Percentiles rank a stretch among this genome's conserved stretches.
Evolutionary conservation across 2,113 vertebrate genomes (phyloP).

Genomic region (Camarhynchus parvulus): DNA sequence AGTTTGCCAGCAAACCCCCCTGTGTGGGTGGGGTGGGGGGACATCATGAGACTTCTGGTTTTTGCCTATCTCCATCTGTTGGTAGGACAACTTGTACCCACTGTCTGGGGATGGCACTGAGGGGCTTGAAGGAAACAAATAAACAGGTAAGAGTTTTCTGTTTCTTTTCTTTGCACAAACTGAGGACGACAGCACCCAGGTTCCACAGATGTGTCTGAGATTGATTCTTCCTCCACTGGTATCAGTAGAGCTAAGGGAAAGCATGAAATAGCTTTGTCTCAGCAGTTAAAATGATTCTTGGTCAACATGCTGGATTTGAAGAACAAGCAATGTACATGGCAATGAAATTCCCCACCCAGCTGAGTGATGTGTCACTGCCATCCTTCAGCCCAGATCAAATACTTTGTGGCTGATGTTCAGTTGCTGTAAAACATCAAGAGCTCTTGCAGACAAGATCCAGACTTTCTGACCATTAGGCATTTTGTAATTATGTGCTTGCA

Average conservation of each 20-base stretch:
- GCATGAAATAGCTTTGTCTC: background rate
- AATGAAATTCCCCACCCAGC: background rate
- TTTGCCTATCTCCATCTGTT: constrained; percentile 57
- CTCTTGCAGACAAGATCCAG: background rate
- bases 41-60: background rate
- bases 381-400: background rate
- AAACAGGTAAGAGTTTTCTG: constrained; percentile 49
- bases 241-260: background rate
- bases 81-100: constrained; percentile 65
- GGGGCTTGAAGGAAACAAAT: constrained; percentile 44
- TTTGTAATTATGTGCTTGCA: background rate
- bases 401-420: background rate
- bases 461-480: background rate
- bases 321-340: background rate
- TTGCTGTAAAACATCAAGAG: background rate
- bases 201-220: background rate
- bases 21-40: background rate
- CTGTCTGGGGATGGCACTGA: constrained; percentile 57
- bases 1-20: background rate
- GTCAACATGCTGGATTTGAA: background rate
- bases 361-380: background rate
- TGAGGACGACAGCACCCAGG: background rate
- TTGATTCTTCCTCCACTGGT: background rate
- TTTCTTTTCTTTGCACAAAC: background rate
- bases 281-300: background rate